phyloP scores from a whole-genome alignment of 2,888 invertebrate species.

The Petrolisthes manimaculis region DNA sequence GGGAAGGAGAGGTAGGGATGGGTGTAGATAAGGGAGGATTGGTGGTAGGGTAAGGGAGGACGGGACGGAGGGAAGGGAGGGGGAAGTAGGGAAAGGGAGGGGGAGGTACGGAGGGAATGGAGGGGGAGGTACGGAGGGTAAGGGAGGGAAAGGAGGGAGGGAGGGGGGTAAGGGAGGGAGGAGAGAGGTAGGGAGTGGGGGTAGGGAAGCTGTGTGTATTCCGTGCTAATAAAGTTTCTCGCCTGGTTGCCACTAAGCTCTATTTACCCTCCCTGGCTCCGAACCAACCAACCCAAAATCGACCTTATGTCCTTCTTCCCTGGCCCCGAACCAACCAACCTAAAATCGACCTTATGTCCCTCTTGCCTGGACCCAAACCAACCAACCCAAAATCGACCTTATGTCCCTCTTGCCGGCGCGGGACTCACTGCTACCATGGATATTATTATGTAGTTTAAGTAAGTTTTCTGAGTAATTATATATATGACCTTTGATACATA shows the following conservation, averaged over 20 bases:
- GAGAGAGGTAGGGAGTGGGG: constrained; percentile 7
- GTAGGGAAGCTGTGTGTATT: constrained; percentile 49
- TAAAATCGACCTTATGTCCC: background rate
- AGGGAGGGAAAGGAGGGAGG: background rate
- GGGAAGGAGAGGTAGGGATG: background rate
- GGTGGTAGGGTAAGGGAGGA: background rate
- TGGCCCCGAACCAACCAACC: background rate
- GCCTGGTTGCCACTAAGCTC: constrained; percentile 28
- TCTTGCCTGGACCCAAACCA: background rate
- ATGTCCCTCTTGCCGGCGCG: background rate
- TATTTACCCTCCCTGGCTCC: constrained; percentile 23
- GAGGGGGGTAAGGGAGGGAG: background rate
- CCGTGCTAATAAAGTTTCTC: constrained; percentile 56
- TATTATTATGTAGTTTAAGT: too few relatives aligned
- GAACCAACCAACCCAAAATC: background rate
- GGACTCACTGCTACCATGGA: too few relatives aligned
- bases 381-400: background rate
- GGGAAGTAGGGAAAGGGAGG: background rate
- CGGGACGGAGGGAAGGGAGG: background rate
- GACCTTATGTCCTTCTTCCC: background rate
- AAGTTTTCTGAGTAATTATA: too few relatives aligned
- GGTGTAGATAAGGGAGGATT: too few relatives aligned
- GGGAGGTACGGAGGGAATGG: background rate
- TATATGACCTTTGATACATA: too few relatives aligned
- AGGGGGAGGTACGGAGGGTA: too few relatives aligned